phyloP scores from a whole-genome alignment of 2,888 invertebrate species.

The Agrochola lychnidis region DNA sequence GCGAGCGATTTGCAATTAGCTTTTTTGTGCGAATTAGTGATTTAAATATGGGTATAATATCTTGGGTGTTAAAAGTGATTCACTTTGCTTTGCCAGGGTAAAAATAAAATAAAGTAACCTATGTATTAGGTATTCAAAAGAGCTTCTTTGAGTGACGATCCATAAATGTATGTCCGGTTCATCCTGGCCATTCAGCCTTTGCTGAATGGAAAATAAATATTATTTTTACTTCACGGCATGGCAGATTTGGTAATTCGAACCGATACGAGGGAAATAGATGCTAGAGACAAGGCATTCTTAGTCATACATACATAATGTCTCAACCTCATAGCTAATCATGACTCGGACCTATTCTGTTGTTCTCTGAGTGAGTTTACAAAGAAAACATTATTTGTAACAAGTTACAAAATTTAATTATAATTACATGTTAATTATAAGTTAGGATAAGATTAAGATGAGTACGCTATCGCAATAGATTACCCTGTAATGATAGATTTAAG shows the following conservation, averaged over 20 bases:
- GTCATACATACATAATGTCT: too few species aligned
- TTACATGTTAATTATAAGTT: too few species aligned
- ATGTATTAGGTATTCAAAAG: neutral
- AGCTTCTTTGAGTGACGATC: neutral
- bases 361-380: too few species aligned
- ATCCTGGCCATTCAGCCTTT: neutral
- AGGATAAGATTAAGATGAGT: too few species aligned
- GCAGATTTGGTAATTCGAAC: neutral
- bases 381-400: too few species aligned
- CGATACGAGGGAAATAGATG: neutral
- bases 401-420: too few species aligned
- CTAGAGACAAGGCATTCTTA: neutral
- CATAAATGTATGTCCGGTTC: neutral
- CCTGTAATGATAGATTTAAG: too few species aligned
- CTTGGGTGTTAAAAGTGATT: conserved; percentile 12
- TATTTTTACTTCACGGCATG: neutral
- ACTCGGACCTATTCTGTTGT: too few species aligned
- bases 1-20: conserved; percentile 25
- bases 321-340: too few species aligned
- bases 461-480: too few species aligned
- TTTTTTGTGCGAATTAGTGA: conserved; percentile 43
- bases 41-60: conserved; percentile 10
- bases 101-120: neutral
- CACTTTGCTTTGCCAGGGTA: neutral
- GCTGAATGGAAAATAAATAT: neutral